A percentile compares a stretch with the other conserved stretches of the same genome.
Evolutionary conservation across 2,797 vertebrate genomes (phyloP).

Genomic region (Amphiprion clarkii): DNA sequence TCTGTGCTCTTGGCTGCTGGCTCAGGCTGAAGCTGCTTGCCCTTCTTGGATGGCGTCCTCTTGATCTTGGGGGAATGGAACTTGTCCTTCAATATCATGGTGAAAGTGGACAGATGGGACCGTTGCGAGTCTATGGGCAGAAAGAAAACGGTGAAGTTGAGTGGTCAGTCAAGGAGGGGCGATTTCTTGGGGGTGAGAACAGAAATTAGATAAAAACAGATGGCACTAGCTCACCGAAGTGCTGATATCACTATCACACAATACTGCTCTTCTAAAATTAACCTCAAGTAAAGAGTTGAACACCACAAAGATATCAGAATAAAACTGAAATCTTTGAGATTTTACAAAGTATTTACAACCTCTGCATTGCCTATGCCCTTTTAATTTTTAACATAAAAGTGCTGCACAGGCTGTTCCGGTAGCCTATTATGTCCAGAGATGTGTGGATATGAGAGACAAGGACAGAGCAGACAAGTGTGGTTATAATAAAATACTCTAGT

Average conservation of each 20-base stretch:
- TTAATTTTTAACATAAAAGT: constrained; percentile 33
- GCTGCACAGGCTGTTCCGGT: constrained; percentile 35
- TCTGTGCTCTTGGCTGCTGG: constrained; percentile 90
- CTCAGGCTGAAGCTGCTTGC: constrained; percentile 93
- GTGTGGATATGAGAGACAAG: constrained; percentile 25
- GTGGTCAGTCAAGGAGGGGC: constrained; percentile 39
- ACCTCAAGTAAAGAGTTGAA: constrained; percentile 11
- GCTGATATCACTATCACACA: constrained; percentile 21
- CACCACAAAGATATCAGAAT: background rate
- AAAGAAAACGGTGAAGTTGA: constrained; percentile 33
- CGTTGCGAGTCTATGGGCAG: constrained; percentile 92
- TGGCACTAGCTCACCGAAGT: constrained; percentile 30
- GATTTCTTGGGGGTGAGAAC: background rate
- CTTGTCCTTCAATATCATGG: constrained; percentile 99
- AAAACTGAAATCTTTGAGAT: constrained; percentile 11
- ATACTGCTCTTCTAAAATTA: constrained; percentile 7
- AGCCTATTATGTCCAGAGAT: constrained; percentile 31
- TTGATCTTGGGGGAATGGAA: constrained; percentile 99
- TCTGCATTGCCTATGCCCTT: constrained; percentile 21
- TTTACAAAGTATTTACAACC: constrained; percentile 21
- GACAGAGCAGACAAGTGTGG: constrained; percentile 23
- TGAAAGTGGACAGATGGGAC: constrained; percentile 98
- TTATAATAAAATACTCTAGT: constrained; percentile 35
- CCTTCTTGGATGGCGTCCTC: constrained; percentile 97
- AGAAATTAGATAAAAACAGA: constrained; percentile 47